Percentiles rank a stretch among this genome's conserved stretches.
Evolutionary conservation across 2,797 vertebrate genomes (phyloP).

Genomic region (Intellagama lesueurii): DNA sequence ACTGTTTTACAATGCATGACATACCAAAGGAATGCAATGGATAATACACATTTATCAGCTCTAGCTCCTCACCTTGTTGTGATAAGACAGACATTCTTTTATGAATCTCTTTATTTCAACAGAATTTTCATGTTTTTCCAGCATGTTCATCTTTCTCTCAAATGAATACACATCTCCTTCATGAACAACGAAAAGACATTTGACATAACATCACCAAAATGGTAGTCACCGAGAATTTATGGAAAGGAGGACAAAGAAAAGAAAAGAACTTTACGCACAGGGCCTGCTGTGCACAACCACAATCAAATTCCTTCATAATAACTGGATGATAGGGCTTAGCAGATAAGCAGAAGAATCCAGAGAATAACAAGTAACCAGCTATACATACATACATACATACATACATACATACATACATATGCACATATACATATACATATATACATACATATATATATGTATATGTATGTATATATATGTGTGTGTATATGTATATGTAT

Average conservation of each 20-base stretch:
- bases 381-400: no score
- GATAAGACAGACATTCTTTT: slow-evolving; percentile 55
- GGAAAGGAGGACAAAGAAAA: neutral
- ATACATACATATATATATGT: no score
- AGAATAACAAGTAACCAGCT: slow-evolving; percentile 65
- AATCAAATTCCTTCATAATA: slow-evolving; percentile 69
- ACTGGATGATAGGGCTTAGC: slow-evolving; percentile 58
- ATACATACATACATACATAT: no score
- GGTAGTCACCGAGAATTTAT: slow-evolving; percentile 56
- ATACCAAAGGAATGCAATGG: slow-evolving; percentile 28
- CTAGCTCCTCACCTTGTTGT: slow-evolving; percentile 38
- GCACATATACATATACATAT: no score
- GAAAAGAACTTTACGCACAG: slow-evolving; percentile 61
- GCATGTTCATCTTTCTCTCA: slow-evolving; percentile 58
- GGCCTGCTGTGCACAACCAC: slow-evolving; percentile 73
- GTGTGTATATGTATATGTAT: no score
- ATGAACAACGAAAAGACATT: slow-evolving; percentile 64
- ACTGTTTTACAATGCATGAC: slow-evolving; percentile 12
- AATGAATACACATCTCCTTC: slow-evolving; percentile 55
- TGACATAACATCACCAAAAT: slow-evolving; percentile 65
- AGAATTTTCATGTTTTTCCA: slow-evolving; percentile 65
- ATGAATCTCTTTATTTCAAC: slow-evolving; percentile 58
- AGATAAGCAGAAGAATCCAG: slow-evolving; percentile 42
- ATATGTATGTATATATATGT: no score
- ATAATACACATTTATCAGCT: slow-evolving; percentile 40